Evolutionary conservation across 2,888 invertebrate genomes (phyloP).

Genomic region (Hydrotaea cyrtoneurina): DNA sequence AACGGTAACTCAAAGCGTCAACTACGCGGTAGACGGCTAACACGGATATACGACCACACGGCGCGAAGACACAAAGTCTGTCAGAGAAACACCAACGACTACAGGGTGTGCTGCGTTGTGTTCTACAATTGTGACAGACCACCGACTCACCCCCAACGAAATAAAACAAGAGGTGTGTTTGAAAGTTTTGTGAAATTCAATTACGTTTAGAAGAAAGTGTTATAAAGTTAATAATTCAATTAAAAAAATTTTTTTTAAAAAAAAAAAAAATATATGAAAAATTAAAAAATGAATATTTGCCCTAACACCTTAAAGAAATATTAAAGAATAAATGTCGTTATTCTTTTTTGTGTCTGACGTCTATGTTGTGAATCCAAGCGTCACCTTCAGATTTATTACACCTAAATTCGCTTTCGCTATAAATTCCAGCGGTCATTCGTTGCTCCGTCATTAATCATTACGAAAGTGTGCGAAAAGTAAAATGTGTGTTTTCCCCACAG

Average conservation of each 20-base stretch:
- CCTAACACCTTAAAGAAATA: no score
- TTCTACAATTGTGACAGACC: not conserved
- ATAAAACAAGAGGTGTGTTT: not conserved
- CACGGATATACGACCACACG: not conserved
- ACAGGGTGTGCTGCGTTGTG: no score
- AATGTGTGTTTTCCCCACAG: not conserved
- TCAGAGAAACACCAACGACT: no score
- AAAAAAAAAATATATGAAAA: no score
- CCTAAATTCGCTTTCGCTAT: not conserved
- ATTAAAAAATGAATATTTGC: no score
- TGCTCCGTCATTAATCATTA: not conserved
- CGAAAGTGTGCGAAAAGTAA: not conserved
- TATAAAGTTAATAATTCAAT: no score
- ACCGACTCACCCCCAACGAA: not conserved
- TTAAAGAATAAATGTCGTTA: no score
- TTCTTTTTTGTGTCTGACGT: not conserved
- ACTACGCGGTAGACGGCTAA: slow-evolving; percentile 40
- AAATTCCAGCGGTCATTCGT: not conserved
- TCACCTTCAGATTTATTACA: no score
- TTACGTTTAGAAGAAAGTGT: no score
- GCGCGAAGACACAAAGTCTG: not conserved
- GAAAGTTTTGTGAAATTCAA: not conserved
- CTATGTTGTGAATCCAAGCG: not conserved
- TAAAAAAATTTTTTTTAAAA: no score
- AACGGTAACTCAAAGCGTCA: slow-evolving; percentile 63